Evolutionary conservation across 1,140 invertebrate genomes (phyloP).

Genomic region (Camponotus pennsylvanicus): DNA sequence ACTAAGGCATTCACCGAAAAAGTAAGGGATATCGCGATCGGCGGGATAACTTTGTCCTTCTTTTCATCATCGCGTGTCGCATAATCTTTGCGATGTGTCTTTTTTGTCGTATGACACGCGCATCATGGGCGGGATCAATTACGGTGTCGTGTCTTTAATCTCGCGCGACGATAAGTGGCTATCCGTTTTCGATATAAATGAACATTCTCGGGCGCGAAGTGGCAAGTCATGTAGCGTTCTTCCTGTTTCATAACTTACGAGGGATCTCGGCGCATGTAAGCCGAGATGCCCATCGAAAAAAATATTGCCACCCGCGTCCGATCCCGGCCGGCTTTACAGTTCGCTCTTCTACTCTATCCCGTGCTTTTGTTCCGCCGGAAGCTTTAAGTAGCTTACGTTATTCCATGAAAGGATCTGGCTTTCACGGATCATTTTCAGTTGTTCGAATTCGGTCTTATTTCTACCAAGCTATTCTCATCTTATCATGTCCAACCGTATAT

Average conservation of each 20-base stretch:
- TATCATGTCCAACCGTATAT: not conserved
- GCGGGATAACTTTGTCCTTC: not conserved
- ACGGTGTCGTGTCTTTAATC: constrained; percentile 49
- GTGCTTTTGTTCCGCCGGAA: constrained; percentile 16
- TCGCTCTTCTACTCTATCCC: not conserved
- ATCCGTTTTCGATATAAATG: constrained; percentile 51
- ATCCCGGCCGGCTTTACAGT: constrained; percentile 32
- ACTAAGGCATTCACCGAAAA: not conserved
- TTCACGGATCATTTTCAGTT: constrained; percentile 4
- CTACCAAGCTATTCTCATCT: not conserved
- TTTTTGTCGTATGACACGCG: constrained; percentile 10
- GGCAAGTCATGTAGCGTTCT: constrained; percentile 39
- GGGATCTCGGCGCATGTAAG: constrained; percentile 35
- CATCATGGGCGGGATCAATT: constrained; percentile 23
- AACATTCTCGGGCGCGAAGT: constrained; percentile 36
- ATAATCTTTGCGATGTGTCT: not conserved
- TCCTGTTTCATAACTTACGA: constrained; percentile 50
- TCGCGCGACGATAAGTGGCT: constrained; percentile 45
- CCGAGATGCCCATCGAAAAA: constrained; percentile 44
- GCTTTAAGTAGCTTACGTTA: constrained; percentile 64
- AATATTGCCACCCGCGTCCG: constrained; percentile 36
- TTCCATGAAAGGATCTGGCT: constrained; percentile 31
- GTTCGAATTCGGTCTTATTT: constrained; percentile 26
- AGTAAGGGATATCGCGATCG: not conserved
- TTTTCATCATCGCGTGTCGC: not conserved